Percentiles rank a stretch among this genome's conserved stretches.
These are phyloP conservation scores for Catotricha subobsoleta DNA, from an alignment of 2,888 invertebrate genomes.

Conservation along the genomic window DNA sequence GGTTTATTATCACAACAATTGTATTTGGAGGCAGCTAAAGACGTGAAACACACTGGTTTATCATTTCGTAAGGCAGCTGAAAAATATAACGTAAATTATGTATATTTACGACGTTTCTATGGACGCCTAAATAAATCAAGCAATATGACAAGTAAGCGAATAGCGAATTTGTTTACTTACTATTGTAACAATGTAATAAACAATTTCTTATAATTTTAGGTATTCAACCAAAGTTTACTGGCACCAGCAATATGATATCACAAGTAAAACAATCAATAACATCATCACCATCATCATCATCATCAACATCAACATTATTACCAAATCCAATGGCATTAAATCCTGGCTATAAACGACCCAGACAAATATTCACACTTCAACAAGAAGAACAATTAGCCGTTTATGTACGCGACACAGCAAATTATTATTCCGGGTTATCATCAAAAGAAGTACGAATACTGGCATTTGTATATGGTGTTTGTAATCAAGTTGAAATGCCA, in stretches of 20 bases:
- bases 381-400: conserved; percentile 7
- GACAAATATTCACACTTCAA: conserved; percentile 6
- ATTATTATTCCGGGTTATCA: conserved; percentile 7
- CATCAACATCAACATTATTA: background rate
- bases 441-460: conserved; percentile 7
- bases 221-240: background rate
- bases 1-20: background rate
- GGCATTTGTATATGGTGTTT: conserved; percentile 6
- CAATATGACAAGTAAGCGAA: too few species aligned
- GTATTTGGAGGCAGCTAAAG: background rate
- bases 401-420: conserved; percentile 5
- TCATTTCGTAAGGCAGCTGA: conserved; percentile 3
- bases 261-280: background rate
- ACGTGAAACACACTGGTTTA: background rate
- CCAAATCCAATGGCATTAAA: too few species aligned
- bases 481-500: conserved; percentile 8
- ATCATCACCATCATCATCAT: background rate
- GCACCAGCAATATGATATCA: background rate
- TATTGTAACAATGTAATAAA: too few species aligned
- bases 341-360: background rate
- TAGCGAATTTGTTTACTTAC: too few species aligned
- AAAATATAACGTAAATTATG: conserved; percentile 1
- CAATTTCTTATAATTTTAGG: too few species aligned
- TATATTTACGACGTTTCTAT: background rate
- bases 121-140: background rate